A percentile compares a stretch with the other conserved stretches of the same genome.
phyloP scores from a whole-genome alignment of 2,888 invertebrate genomes.

The Drosophila robusta region DNA sequence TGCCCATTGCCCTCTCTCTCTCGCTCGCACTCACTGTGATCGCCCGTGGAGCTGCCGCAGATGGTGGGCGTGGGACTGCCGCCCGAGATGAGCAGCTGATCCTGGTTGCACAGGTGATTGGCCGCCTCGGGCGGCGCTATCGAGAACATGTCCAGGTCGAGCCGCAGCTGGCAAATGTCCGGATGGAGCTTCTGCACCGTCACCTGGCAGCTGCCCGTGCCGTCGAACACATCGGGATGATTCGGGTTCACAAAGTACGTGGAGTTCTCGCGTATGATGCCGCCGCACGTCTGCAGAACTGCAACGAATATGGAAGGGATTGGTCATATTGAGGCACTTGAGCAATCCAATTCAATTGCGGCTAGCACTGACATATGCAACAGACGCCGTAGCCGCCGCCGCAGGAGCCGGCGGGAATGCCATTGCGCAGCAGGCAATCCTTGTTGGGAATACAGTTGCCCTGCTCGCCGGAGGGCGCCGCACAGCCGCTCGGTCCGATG shows the following conservation, averaged over 20 bases:
- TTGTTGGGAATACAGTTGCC: conserved; percentile 91
- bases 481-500: conserved; percentile 91
- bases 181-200: conserved; percentile 91
- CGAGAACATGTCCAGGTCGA: conserved; percentile 92
- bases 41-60: conserved; percentile 92
- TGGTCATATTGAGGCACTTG: too few relatives aligned
- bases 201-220: conserved; percentile 93
- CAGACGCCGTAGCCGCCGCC: conserved; percentile 87
- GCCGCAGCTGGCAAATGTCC: conserved; percentile 93
- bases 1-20: background rate
- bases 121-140: conserved; percentile 91
- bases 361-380: conserved; percentile 82
- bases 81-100: conserved; percentile 94
- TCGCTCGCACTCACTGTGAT: conserved; percentile 88
- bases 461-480: conserved; percentile 91
- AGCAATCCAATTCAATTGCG: background rate
- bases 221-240: conserved; percentile 91
- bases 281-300: conserved; percentile 93
- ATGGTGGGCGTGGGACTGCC: conserved; percentile 92
- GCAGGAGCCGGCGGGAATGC: conserved; percentile 91
- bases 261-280: conserved; percentile 91
- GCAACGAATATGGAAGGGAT: background rate
- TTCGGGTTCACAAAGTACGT: conserved; percentile 94
- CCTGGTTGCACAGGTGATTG: conserved; percentile 92
- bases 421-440: conserved; percentile 90